These are phyloP conservation scores for Nemopilema nomurai DNA, from an alignment of 30 jellyfish, hydroid and myxozoan species.

Conservation along the genomic window DNA sequence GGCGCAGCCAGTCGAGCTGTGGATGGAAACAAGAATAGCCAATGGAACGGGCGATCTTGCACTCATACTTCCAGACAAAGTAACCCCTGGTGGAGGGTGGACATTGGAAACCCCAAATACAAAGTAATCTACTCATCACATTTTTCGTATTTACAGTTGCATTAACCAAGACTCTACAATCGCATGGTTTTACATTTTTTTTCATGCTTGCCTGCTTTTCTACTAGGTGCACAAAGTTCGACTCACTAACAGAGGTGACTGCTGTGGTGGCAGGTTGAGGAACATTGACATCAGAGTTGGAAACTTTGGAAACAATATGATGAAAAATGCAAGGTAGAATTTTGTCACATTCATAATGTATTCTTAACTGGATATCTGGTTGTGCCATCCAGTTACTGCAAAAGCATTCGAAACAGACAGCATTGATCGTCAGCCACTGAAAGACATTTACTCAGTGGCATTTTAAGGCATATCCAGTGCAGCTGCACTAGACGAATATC, in stretches of 20 bases:
- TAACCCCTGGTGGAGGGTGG: slow-evolving; percentile 52
- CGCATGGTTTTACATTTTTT: too few relatives aligned
- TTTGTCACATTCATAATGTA: neutral
- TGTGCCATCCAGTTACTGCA: too few relatives aligned
- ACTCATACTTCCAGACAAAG: slow-evolving; percentile 31
- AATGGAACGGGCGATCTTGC: slow-evolving; percentile 30
- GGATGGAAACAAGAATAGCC: slow-evolving; percentile 41
- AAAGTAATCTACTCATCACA: neutral
- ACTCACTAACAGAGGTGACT: slow-evolving; percentile 4
- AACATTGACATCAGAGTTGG: slow-evolving; percentile 1
- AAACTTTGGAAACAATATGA: neutral
- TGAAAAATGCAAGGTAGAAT: neutral
- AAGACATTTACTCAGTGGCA: too few relatives aligned
- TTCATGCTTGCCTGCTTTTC: too few relatives aligned
- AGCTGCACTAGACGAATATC: too few relatives aligned
- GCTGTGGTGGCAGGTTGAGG: neutral
- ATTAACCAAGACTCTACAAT: too few relatives aligned
- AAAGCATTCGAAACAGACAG: too few relatives aligned
- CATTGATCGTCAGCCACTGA: too few relatives aligned
- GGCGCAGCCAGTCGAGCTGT: slow-evolving; percentile 35
- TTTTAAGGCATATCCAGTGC: too few relatives aligned
- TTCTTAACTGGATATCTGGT: too few relatives aligned
- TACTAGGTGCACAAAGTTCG: neutral
- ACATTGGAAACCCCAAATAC: slow-evolving; percentile 15
- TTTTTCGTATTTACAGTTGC: too few relatives aligned